A percentile compares a stretch with the other conserved stretches of the same genome.
phyloP scores from a whole-genome alignment of 2,797 vertebrate genomes.

The Arremon brunneinucha region DNA sequence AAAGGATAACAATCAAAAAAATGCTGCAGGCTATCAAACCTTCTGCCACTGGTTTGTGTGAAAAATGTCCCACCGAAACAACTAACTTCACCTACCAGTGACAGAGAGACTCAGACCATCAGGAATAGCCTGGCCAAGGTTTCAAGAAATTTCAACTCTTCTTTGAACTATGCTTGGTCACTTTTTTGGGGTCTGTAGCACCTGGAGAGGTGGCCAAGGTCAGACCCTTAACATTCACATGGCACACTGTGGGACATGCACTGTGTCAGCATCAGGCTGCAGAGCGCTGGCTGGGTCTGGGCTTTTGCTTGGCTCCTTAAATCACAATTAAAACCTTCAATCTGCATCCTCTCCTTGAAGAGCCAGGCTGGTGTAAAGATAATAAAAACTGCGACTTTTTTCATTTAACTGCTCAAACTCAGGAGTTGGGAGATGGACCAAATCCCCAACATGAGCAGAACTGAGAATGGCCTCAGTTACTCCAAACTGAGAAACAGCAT shows the following conservation, averaged over 20 bases:
- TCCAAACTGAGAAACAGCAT: neutral
- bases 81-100: neutral
- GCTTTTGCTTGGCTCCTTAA: neutral
- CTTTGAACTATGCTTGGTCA: neutral
- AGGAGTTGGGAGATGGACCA: neutral
- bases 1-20: neutral
- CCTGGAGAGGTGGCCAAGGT: neutral
- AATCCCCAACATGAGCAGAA: neutral
- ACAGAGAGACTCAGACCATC: neutral
- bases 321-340: neutral
- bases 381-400: neutral
- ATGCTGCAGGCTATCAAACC: neutral
- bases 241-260: neutral
- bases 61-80: neutral
- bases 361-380: neutral
- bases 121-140: neutral
- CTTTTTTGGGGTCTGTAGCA: neutral
- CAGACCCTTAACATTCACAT: neutral
- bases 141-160: neutral
- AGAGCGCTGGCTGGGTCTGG: neutral
- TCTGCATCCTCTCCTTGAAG: neutral
- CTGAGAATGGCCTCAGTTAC: rapidly evolving
- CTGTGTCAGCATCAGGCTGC: neutral
- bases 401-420: neutral
- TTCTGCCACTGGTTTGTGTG: neutral